Base-by-base conservation (phyloP, 1,140 invertebrate genomes). In the Amphibalanus amphitrite region DNA sequence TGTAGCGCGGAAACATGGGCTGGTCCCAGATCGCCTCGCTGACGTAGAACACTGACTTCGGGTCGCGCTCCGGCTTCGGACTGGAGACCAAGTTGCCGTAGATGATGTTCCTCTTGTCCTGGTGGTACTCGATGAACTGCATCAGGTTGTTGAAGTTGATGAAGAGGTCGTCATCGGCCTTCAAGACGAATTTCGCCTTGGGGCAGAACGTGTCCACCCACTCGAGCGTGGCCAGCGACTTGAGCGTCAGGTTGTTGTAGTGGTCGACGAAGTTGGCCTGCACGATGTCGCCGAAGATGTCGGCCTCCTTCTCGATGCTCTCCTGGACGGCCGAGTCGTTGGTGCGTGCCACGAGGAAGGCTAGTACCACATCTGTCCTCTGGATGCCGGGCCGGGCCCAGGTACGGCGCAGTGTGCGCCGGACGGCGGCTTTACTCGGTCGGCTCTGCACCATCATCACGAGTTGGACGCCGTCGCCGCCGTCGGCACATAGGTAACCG, bases 41-140 rank as follows among this genome's bases (percentile, higher is more conserved):
- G 29, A 93, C 88, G 78, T 88, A 93, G 79, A 93, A 93, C 78
- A 93, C 93, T 67, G 89, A 91, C 76, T 86, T 87, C 74, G 85
- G 87, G 75, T 91, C 90, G 29, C 92, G 83, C 73, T 92, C 88
- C 0, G 91, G 92, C 77, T 89, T 89, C 89, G 90, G 93, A 77
- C 88, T 88, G 74, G 86, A 87, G 0, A 90, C 90, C 69, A 93
- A 79, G 59, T 90, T 85, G 0, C 92, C 92, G 77, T 88, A 92
- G 73, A 94, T 90, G 28, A 77, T 76, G 73, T 65, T 47, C 69
- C 74, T 69, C 8, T 74, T 70, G 33, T 69, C 72, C 64, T 70
- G 71, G 65, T 75, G 74, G 0, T 70, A 70, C 26, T 85, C 83
- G 38, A 89, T 82, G 77, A 92, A 91, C 15, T 79, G 79, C 40